phyloP scores from a whole-genome alignment of 2,888 invertebrate genomes.

The Sesamia inferens region DNA sequence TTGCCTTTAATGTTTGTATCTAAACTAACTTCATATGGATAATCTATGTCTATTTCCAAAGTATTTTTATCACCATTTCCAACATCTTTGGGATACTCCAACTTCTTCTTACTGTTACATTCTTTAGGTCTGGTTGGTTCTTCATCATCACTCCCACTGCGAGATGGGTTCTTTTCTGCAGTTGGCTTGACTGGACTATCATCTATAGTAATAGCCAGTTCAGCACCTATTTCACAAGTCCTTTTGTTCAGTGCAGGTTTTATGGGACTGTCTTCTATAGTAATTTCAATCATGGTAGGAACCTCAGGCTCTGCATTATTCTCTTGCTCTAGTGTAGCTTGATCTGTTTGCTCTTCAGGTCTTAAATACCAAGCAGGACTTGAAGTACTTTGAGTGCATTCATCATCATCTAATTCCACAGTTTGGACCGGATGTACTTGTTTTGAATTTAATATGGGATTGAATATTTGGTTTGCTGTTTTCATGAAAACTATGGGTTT shows the following conservation, averaged over 20 bases:
- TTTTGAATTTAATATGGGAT: not conserved
- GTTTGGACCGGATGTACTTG: slow-evolving; percentile 69
- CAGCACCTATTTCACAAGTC: slow-evolving; percentile 70
- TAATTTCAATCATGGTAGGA: slow-evolving; percentile 79
- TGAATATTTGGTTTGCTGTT: slow-evolving; percentile 20
- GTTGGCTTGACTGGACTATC: slow-evolving; percentile 81
- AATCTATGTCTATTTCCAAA: slow-evolving; percentile 75
- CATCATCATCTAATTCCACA: slow-evolving; percentile 85
- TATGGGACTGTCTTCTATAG: slow-evolving; percentile 85
- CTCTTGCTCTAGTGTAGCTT: slow-evolving; percentile 67
- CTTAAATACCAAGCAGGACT: slow-evolving; percentile 84
- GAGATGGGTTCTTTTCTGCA: slow-evolving; percentile 55
- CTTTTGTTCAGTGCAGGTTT: slow-evolving; percentile 74
- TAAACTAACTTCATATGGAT: slow-evolving; percentile 37
- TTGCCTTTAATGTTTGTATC: slow-evolving; percentile 1
- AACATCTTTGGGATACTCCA: slow-evolving; percentile 75
- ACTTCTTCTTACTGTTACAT: slow-evolving; percentile 82
- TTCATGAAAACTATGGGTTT: slow-evolving; percentile 56
- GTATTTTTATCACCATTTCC: slow-evolving; percentile 44
- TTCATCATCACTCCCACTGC: slow-evolving; percentile 70
- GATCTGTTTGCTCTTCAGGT: slow-evolving; percentile 77
- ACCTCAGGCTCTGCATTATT: slow-evolving; percentile 82
- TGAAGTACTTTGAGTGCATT: slow-evolving; percentile 60
- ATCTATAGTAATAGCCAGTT: slow-evolving; percentile 82
- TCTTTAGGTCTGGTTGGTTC: slow-evolving; percentile 58